Evolutionary conservation across 2,113 vertebrate genomes (phyloP), one percentile per base, ranked within the genome.

Genomic region (Tor tambroides): DNA sequence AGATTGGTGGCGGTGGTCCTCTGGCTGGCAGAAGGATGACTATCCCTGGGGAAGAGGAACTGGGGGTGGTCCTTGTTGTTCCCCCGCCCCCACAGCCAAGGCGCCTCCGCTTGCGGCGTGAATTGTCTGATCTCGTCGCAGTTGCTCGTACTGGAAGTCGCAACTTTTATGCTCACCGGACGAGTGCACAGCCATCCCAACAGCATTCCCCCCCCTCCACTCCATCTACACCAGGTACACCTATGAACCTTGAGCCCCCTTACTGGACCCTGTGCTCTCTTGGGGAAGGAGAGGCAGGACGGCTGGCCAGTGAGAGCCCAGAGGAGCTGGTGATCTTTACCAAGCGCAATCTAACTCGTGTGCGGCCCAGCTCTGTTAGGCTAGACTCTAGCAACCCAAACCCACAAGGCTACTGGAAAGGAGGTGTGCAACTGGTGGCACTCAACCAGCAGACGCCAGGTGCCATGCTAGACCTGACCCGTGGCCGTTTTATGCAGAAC

Each of bases 371-470:
- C 91, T 96, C 97, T 1, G 96, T 98, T 93, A 95, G 98, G 15
- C 96, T 98, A 84, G 98, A 99, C 89, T 99, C 98, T 63, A 98
- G 98, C 92, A 99, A 99, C 92, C 92, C 97, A 87, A 99, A 99
- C 91, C 98, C 98, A 0, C 98, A 99, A 89, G 97, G 97, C 85
- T 99, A 97, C 91, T 99, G 98, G 98, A 98, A 99, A 28, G 97
- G 98, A 84, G 98, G 98, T 81, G 97, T 98, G 90, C 98, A 99
- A 92, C 95, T 99, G 19, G 97, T 99, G 90, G 97, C 97, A 17
- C 96, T 99, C 94, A 99, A 99, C 94, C 98, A 97, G 85, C 98
- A 99, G 95, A 99, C 98, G 0, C 97, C 97, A 0, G 98, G 98
- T 0, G 98, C 97, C 75, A 99, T 99, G 98, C 95, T 99, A 95